Percentiles rank a stretch among this genome's conserved stretches.
phyloP scores from a whole-genome alignment of 2,113 vertebrate genomes.

The Thinocorus orbignyianus region DNA sequence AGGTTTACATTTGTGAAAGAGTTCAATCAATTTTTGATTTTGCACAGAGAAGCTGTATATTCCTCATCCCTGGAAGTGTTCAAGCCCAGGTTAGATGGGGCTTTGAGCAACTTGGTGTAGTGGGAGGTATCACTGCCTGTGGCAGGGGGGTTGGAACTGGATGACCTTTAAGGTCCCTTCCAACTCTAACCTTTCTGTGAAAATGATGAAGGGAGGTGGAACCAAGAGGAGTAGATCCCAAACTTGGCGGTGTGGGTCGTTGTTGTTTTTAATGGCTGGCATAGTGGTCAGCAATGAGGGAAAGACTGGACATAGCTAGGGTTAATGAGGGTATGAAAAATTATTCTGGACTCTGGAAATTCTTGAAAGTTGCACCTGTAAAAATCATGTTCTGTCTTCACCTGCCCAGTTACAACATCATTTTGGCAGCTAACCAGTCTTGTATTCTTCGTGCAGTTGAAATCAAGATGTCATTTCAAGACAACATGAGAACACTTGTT shows the following conservation, averaged over 20 bases:
- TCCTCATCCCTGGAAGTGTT: neutral
- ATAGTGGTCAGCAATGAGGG: neutral
- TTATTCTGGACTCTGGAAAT: neutral
- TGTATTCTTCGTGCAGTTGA: neutral
- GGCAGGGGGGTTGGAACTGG: neutral
- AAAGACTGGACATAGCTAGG: neutral
- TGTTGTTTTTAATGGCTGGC: neutral
- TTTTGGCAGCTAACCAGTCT: neutral
- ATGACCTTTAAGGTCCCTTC: neutral
- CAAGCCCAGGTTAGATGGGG: neutral
- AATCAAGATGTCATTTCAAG: neutral
- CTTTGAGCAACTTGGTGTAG: neutral
- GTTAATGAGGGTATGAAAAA: neutral
- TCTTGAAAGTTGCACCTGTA: neutral
- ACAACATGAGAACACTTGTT: fast-evolving
- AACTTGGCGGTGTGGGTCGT: neutral
- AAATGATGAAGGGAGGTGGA: neutral
- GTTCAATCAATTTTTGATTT: fast-evolving
- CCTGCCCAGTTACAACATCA: neutral
- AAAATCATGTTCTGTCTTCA: neutral
- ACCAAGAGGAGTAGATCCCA: neutral
- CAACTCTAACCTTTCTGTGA: neutral
- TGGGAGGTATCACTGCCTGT: neutral
- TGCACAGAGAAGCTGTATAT: neutral
- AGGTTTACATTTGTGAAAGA: neutral